Evolutionary conservation across 1,140 invertebrate genomes (phyloP), one percentile per base, ranked within the genome.

Genomic region (Periplaneta americana): DNA sequence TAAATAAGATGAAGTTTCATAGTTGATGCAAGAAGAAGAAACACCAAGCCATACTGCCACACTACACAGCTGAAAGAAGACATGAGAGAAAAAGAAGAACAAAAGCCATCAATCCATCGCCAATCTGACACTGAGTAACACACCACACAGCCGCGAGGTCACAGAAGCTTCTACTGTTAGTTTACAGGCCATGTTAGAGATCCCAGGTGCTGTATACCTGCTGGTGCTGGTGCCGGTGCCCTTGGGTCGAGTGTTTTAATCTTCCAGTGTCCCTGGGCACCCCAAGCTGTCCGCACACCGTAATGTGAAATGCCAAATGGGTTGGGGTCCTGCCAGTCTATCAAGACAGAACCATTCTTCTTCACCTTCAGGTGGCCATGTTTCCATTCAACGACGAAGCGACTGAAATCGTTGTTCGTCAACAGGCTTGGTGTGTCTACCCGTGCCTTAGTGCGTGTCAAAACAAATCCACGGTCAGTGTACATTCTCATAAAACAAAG

Each of bases 271-370:
- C 92, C 92, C 79, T 88, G 88, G 10, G 92, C 89, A 34, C 92
- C 92, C 88, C 91, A 93, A 82, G 89, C 91, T 36, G 92, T 93
- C 75, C 92, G 89, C 74, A 92, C 89, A 66, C 91, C 92, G 84
- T 92, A 90, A 85, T 92, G 89, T 80, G 90, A 89, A 39, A 93
- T 86, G 11, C 89, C 88, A 85, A 93, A 90, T 15, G 91, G 92
- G 34, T 88, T 87, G 0, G 90, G 89, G 83, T 92, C 91, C 28
- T 87, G 84, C 91, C 91, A 92, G 84, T 91, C 88, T 89, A 91
- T 87, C 74, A 91, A 84, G 57, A 89, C 85, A 48, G 85, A 85
- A 36, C 90, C 90, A 5, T 86, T 85, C 15, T 80, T 79, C 78
- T 88, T 89, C 76, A 91, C 90, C 39, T 87, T 84, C 81, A 91